Percentiles rank a stretch among this genome's conserved stretches.
Evolutionary conservation across 2,888 invertebrate species (phyloP).

Genomic region (Corythucha ciliata): DNA sequence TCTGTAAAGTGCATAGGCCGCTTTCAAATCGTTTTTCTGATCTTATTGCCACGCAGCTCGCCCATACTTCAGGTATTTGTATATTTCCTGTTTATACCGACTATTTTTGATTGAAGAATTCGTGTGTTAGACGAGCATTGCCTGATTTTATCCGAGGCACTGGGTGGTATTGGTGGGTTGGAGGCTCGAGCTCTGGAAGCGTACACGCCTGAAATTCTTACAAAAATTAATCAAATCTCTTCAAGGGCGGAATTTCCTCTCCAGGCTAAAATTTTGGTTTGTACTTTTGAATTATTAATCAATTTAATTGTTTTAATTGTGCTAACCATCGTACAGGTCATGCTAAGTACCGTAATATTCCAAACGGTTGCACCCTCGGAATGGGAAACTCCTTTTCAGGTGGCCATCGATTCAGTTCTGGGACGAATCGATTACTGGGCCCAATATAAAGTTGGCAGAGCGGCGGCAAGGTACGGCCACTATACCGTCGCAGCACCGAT

Average conservation of each 20-base stretch:
- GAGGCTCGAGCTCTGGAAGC: constrained; percentile 50
- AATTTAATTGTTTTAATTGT: background rate
- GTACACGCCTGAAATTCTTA: constrained; percentile 49
- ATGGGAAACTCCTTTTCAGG: constrained; percentile 52
- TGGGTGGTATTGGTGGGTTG: constrained; percentile 63
- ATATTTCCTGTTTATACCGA: background rate
- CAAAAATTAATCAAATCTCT: constrained; percentile 42
- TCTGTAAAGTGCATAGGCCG: constrained; percentile 54
- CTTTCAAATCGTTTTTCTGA: constrained; percentile 57
- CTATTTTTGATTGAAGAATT: background rate
- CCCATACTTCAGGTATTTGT: constrained; percentile 24
- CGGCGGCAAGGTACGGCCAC: constrained; percentile 76
- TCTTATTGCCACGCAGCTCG: constrained; percentile 45
- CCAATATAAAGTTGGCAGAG: constrained; percentile 76
- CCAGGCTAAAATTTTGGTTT: constrained; percentile 22
- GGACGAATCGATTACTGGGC: constrained; percentile 50
- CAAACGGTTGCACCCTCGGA: constrained; percentile 67
- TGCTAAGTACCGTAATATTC: constrained; percentile 72
- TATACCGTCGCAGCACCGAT: constrained; percentile 60
- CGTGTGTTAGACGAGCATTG: constrained; percentile 10
- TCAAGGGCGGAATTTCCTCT: constrained; percentile 38
- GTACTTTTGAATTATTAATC: constrained; percentile 3
- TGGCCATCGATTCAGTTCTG: constrained; percentile 48
- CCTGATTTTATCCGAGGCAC: constrained; percentile 55
- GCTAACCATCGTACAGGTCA: constrained; percentile 44